Percentiles rank a stretch among this genome's conserved stretches.
Evolutionary conservation across 1,140 invertebrate genomes (phyloP).

Genomic region (Drosophila ambigua): DNA sequence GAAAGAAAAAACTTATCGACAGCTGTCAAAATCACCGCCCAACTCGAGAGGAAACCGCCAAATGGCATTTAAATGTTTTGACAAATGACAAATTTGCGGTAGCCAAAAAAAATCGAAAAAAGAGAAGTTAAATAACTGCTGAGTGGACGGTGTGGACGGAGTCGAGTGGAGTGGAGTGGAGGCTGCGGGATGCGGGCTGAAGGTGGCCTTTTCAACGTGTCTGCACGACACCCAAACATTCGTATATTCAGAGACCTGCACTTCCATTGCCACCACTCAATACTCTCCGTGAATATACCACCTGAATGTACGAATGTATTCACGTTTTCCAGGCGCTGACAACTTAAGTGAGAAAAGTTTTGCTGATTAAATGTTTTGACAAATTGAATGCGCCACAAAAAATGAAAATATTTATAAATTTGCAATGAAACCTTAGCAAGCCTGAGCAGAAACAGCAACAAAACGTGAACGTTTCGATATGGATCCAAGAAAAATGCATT

Average conservation of each 20-base stretch:
- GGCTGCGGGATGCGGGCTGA: slow-evolving; percentile 15
- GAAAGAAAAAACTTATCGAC: slow-evolving; percentile 73
- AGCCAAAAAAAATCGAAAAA: slow-evolving; percentile 60
- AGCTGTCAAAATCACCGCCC: slow-evolving; percentile 69
- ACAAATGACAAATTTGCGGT: slow-evolving; percentile 82
- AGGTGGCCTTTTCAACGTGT: slow-evolving; percentile 42
- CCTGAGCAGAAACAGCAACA: not conserved
- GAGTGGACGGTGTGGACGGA: slow-evolving; percentile 3
- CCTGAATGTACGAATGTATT: slow-evolving; percentile 29
- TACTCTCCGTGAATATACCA: not conserved
- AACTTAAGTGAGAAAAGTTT: slow-evolving; percentile 81
- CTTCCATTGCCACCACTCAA: not conserved
- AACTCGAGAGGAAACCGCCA: slow-evolving; percentile 52
- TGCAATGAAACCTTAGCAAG: not conserved
- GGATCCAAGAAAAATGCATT: not conserved
- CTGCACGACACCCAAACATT: slow-evolving; percentile 23
- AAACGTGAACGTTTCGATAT: not conserved
- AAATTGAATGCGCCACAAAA: slow-evolving; percentile 60
- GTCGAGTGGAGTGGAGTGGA: too few species aligned
- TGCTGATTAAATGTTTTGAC: slow-evolving; percentile 78
- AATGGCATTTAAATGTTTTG: slow-evolving; percentile 82
- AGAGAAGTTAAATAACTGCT: slow-evolving; percentile 41
- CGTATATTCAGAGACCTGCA: slow-evolving; percentile 12
- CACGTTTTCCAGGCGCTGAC: slow-evolving; percentile 68
- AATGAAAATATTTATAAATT: slow-evolving; percentile 38